Evolutionary conservation across 2,113 vertebrate genomes (phyloP), one percentile per base, ranked within the genome.

Genomic region (Cynopterus brachyotis): DNA sequence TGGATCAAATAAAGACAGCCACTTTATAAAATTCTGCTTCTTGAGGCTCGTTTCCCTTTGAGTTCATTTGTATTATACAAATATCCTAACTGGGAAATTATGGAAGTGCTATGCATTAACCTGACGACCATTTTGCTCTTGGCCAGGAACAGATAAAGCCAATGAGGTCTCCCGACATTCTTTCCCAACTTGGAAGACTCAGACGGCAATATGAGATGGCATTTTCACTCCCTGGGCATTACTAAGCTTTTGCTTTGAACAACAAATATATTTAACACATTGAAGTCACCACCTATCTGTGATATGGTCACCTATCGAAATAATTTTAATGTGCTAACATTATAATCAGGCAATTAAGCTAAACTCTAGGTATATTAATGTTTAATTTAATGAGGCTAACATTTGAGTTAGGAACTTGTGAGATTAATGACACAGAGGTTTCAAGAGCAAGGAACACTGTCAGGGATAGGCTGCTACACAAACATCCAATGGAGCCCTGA

Each of bases 361-460:
- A 93, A 94, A 92, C 86, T 93, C 70, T 76, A 90, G 79, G 87
- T 85, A 72, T 91, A 96, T 73, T 85, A 82, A 86, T 88, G 75
- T 50, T 94, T 85, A 69, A 83, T 78, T 96, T 97, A 92, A 96
- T 81, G 45, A 95, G 28, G 50, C 47, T 93, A 96, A 92, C 70
- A 96, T 95, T 53, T 95, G 89, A 95, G 85, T 95, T 83, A 94
- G 40, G 66, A 94, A 81, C 26, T 64, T 90, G 59, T 28, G n/a
- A 93, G 91, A 90, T 95, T 76, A 97, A 96, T 86, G 95, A 72
- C 42, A 86, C 11, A 95, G 59, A 95, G 96, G 95, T 95, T 88
- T 83, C 83, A 97, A 30, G 50, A 92, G 64, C 59, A 32, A 95
- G 86, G 85, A 93, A 89, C 22, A 57, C 35, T 64, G 60, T 37